These are phyloP conservation scores for Girardinichthys multiradiatus DNA, from an alignment of 2,113 vertebrate genomes.

Conservation along the genomic window DNA sequence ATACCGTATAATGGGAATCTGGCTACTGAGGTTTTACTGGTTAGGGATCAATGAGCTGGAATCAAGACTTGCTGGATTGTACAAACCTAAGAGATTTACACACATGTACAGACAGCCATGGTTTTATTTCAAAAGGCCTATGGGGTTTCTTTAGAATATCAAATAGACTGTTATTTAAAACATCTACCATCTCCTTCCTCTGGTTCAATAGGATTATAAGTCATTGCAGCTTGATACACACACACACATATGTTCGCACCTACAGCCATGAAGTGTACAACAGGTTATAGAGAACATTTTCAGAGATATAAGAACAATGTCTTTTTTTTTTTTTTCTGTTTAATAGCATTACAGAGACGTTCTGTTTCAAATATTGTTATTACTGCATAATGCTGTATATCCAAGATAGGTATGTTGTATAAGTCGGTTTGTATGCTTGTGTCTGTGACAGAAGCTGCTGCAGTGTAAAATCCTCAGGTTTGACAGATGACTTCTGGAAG, in stretches of 20 bases:
- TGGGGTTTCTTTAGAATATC: constrained; percentile 48
- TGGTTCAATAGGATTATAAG: constrained; percentile 4
- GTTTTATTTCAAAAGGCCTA: constrained; percentile 35
- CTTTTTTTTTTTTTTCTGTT: not conserved
- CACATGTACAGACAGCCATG: not conserved
- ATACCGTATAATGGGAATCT: constrained; percentile 47
- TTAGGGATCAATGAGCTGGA: constrained; percentile 54
- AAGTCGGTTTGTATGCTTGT: too few species aligned
- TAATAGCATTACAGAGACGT: too few species aligned
- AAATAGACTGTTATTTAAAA: constrained; percentile 30
- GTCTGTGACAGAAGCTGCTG: not conserved
- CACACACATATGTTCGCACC: not conserved
- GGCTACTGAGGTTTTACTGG: constrained; percentile 43
- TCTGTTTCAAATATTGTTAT: too few species aligned
- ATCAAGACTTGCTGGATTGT: constrained; percentile 58
- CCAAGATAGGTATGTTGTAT: not conserved
- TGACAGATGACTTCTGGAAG: constrained; percentile 3
- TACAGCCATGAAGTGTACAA: not conserved
- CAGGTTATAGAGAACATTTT: not conserved
- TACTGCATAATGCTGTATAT: not conserved
- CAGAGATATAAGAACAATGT: too few species aligned
- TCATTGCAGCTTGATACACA: constrained; percentile 10
- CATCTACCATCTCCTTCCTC: constrained; percentile 33
- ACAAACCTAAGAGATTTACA: constrained; percentile 49
- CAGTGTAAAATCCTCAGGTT: not conserved